Evolutionary conservation across 2,113 vertebrate genomes (phyloP).

Genomic region (Antechinus stuartii): DNA sequence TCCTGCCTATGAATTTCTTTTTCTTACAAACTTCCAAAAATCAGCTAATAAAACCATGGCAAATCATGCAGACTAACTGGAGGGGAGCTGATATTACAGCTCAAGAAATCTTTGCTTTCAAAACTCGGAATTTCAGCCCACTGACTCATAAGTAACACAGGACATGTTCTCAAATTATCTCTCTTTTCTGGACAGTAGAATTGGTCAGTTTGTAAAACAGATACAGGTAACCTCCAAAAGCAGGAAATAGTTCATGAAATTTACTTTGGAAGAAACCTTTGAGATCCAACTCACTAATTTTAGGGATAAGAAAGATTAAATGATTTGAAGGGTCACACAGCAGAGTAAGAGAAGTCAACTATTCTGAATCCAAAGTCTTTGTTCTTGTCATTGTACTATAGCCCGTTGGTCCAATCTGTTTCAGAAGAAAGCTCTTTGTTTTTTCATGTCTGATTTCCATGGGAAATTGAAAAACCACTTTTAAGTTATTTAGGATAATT

Average conservation of each 20-base stretch:
- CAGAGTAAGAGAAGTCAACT: neutral
- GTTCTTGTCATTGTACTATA: neutral
- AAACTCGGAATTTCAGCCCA: neutral
- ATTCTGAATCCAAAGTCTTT: neutral
- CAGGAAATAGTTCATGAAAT: neutral
- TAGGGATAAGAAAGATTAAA: neutral
- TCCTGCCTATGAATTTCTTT: neutral
- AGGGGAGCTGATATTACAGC: neutral
- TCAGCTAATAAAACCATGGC: conserved; percentile 3
- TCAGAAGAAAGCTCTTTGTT: neutral
- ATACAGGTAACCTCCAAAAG: neutral
- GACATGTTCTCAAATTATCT: neutral
- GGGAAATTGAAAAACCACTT: neutral
- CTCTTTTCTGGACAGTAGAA: neutral
- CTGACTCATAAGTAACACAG: neutral
- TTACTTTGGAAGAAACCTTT: neutral
- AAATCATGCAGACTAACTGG: neutral
- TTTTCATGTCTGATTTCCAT: neutral
- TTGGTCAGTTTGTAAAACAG: neutral
- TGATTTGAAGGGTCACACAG: neutral
- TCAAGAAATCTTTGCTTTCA: neutral
- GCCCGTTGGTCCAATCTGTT: neutral
- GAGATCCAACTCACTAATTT: neutral
- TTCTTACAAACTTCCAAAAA: neutral
- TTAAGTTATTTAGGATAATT: neutral